Evolutionary conservation across 2,888 invertebrate genomes (phyloP), one percentile per base, ranked within the genome.

Genomic region (Epinotia bilunana): DNA sequence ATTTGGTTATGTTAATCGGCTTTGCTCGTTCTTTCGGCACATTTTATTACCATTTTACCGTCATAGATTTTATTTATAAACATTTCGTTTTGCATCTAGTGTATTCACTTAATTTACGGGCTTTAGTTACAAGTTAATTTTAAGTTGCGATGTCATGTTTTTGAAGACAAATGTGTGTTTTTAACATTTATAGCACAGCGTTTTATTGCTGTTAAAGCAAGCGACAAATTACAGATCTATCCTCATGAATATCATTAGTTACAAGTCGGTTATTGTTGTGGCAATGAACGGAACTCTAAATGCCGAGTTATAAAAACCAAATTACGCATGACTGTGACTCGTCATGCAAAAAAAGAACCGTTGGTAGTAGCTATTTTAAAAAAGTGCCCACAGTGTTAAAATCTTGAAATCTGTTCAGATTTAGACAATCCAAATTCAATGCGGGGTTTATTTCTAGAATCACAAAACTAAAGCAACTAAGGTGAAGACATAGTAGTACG

Each of bases 1-100:
- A 88, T 88, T 87, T 87, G 83, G 84, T 81, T 87, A 83, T 81
- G 78, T 80, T 81, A 82, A 84, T 80, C 78, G 77, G 76, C 80
- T 82, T 82, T 83, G 80, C 80, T 79, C 78, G 70, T 78, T 80
- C 80, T 80, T 78, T 76, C 72, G 78, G 78, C 80, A 81, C 79
- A 81, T 79, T 86, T 84, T 84, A 85, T 84, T 81, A 80, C 78
- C 78, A 61, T 79, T 80, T 83, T 83, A 83, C 83, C 57, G 65
- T 73, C 76, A 73, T 76, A 73, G 62, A 64, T 70, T 76, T 73
- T 73, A 64, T 73, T 76, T 68, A 73, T 73, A 63, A 65, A 55
- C 71, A 55, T 53, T 57, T 16, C 72, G 61, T 75, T 75, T 71
- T 75, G 75, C 75, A 75, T 75, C 60, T 71, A 28, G 43, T 65